Evolutionary conservation across 2,888 invertebrate species (phyloP).

Genomic region (Noctua fimbriata): DNA sequence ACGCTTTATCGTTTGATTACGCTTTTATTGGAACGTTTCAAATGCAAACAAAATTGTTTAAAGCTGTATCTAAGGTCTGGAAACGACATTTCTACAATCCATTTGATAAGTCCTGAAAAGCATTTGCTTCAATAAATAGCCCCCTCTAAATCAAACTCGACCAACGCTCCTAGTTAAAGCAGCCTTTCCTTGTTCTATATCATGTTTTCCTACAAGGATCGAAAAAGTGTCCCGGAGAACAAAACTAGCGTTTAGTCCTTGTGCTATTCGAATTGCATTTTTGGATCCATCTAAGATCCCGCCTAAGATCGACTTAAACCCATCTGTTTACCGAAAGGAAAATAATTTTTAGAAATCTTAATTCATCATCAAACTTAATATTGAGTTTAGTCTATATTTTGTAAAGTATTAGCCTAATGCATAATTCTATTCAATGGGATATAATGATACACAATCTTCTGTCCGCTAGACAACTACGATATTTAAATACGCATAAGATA

Average conservation of each 20-base stretch:
- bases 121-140: not conserved
- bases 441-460: not conserved
- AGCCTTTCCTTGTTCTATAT: not conserved
- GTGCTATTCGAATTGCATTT: not conserved
- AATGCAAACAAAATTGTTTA: slow-evolving; percentile 25
- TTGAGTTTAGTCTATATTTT: not conserved
- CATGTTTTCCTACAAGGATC: slow-evolving; percentile 1
- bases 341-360: not conserved
- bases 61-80: not conserved
- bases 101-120: not conserved
- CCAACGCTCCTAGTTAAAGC: not conserved
- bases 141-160: not conserved
- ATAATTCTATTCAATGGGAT: not conserved
- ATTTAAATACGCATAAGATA: not conserved
- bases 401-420: not conserved
- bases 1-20: slow-evolving; percentile 50
- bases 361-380: not conserved
- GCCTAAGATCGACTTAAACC: not conserved
- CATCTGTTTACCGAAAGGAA: not conserved
- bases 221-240: not conserved
- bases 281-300: not conserved
- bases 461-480: not conserved
- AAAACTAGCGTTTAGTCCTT: not conserved
- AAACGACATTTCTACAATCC: slow-evolving; percentile 9
- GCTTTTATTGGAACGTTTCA: slow-evolving; percentile 48